Percentiles rank a stretch among this genome's conserved stretches.
These are phyloP conservation scores for Lontra canadensis DNA, from an alignment of 2,113 vertebrate species.

Conservation along the genomic window DNA sequence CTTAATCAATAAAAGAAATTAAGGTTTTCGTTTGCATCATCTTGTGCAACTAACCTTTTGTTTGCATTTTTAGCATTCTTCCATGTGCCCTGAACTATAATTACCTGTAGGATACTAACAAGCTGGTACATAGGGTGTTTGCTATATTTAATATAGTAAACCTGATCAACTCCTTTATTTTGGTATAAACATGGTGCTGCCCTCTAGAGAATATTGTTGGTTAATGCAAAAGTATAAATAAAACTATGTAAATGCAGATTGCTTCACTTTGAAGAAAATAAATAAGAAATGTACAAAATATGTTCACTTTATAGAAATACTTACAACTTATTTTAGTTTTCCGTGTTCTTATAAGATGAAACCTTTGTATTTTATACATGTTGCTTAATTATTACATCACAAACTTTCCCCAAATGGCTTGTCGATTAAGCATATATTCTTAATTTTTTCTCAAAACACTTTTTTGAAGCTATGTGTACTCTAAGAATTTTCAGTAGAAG, in stretches of 20 bases:
- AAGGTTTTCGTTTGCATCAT: background rate
- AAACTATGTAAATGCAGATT: background rate
- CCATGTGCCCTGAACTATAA: background rate
- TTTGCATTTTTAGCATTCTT: slow-evolving; percentile 19
- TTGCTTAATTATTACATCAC: background rate
- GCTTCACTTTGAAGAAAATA: background rate
- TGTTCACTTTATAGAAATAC: background rate
- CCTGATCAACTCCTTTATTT: background rate
- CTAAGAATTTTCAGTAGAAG: background rate
- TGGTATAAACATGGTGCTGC: background rate
- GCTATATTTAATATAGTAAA: background rate
- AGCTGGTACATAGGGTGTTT: background rate
- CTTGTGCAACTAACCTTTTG: background rate
- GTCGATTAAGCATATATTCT: background rate
- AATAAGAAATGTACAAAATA: slow-evolving; percentile 8
- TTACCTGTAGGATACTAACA: slow-evolving; percentile 12
- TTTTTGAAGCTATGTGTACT: background rate
- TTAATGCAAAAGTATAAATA: background rate
- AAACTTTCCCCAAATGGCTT: background rate
- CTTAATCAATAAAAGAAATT: background rate
- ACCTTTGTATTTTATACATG: background rate
- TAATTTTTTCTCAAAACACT: slow-evolving; percentile 6
- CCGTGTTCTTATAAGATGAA: background rate
- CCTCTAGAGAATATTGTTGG: slow-evolving; percentile 37
- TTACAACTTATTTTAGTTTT: slow-evolving; percentile 19